Evolutionary conservation across 2,888 invertebrate genomes (phyloP), one percentile per base, ranked within the genome.

Genomic region (Actias luna): DNA sequence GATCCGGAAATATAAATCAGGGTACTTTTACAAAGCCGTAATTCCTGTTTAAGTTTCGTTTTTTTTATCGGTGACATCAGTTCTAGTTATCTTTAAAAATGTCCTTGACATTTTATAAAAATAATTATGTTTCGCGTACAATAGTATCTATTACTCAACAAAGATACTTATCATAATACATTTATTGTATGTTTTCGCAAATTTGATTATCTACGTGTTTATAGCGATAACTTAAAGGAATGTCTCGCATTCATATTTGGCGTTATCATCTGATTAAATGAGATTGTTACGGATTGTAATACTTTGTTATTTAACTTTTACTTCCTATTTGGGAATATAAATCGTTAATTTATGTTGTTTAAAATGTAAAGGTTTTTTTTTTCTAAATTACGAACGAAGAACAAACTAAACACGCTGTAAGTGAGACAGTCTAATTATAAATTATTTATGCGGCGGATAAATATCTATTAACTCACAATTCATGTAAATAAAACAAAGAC

Each of bases 21-120:
- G 12, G 12, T 52, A 16, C 10, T 12, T 25, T 52, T 39, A 42
- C 18, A 27, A 42, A 42, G 39, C 46, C 22, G 42, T 59, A 39
- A 59, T 42, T 42, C 42, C 29, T 46, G 39, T 35, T 42, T 59
- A 29, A 5, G 7, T 12, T 59, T 59, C n/a, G 55, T n/a, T 29
- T 55, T n/a, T 4, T 55, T 62, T 62, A 67, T 70, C 63, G 67
- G 68, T 64, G 69, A 70, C 70, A 69, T 75, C 69, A 74, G 77
- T 77, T 77, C 70, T 70, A 65, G 67, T 67, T 64, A 16, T 29
- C 29, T 55, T 16, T 16, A 18, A 50, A 55, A 29, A 29, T 55
- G 29, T 27, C 52, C 52, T 55, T 55, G 52, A 55, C 52, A 55
- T 55, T 55, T 29, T 5, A 55, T 55, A 55, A 55, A 29, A 16